Base-by-base conservation (phyloP, 1,140 invertebrate species). In the Uloborus diversus region DNA sequence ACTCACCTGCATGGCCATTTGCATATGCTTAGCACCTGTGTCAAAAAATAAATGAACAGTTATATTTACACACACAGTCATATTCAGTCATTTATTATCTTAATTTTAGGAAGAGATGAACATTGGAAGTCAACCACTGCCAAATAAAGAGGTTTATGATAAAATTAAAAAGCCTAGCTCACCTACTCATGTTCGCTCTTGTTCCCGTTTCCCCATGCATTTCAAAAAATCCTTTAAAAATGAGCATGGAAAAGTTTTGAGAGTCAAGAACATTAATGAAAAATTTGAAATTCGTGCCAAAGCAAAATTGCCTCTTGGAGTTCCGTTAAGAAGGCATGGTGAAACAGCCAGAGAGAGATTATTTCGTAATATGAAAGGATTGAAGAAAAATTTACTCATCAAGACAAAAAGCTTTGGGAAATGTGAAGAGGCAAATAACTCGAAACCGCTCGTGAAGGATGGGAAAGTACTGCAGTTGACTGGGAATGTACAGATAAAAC, bases 281-380 rank as follows among this genome's bases (percentile, higher is more conserved):
- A 75, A 75, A 35, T 28, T 81, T 30, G 79, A 80, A 25, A 53
- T 80, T 20, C 35, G 66, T 25, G 28, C 37, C 4, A 69, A 69
- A 51, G 35, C 79, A 42, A 57, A 53, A 20, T 30, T 62, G 0
- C 7, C 59, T 17, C 13, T 62, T 28, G 66, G 69, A 5, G n/a
- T 79, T 4, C n/a, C 75, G 7, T 35, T 66, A 3, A 70, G 57
- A 37, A 66, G 53, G 23, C 80, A 79, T 56, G 71, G 69, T 27
- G 81, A 82, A 69, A 83, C 81, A 13, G 66, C 81, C 13, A 51
- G 81, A 11, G 82, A 83, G 28, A 64, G 82, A 20, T 27, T 83
- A 1, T 82, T 83, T 25, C 68, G 79, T 1, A 83, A 80, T 65
- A 47, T 83, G 13, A 83, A 83, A 59, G 81, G 82, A 3, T 37